Base-by-base conservation (phyloP, 2,888 invertebrate genomes). In the Hypomecis atomaria region DNA sequence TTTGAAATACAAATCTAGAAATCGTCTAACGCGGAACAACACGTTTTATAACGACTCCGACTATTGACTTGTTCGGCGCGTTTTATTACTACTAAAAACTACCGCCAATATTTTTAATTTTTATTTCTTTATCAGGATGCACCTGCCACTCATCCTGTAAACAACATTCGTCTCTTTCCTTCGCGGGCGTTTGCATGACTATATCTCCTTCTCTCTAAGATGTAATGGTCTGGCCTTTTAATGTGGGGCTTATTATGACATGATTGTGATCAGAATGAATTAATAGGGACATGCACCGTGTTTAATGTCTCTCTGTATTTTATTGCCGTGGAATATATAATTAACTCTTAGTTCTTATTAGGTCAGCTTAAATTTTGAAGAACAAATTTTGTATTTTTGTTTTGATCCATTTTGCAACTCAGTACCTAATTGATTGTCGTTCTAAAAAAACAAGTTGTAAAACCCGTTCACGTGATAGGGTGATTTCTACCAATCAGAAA, bases 261-360 rank as follows among this genome's bases (percentile, higher is more conserved):
- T 76, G 79, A 81, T 80, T 76, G 74, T 73, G 76, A 80, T 81
- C 80, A 71, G 72, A 76, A 77, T 78, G 72, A 78, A 75, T 78
- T 77, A 80, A 77, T 78, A 74, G 70, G 72, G 71, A 70, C 72
- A 70, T 66, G 70, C 56, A 47, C 48, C 67, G 68, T 71, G 62
- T 75, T 74, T 72, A 72, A 67, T 69, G 71, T 71, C 70, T 72
- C 67, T 63, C 63, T 66, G 66, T 64, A 62, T 71, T 71, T 66
- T 73, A 69, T 63, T 62, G 47, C 54, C 36, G 11, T 50, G 6
- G 34, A 48, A 64, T 60, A 44, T 60, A 44, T 13, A 55, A 13
- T 23, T 49, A 37, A 43, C 45, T 23, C 3, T 23, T 45, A 47
- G 40, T 40, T 54, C 42, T 34, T 6, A 40, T 47, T 5, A 9